Conservation (phyloP, 2,113 vertebrate species). For the Empidonax traillii region DNA sequence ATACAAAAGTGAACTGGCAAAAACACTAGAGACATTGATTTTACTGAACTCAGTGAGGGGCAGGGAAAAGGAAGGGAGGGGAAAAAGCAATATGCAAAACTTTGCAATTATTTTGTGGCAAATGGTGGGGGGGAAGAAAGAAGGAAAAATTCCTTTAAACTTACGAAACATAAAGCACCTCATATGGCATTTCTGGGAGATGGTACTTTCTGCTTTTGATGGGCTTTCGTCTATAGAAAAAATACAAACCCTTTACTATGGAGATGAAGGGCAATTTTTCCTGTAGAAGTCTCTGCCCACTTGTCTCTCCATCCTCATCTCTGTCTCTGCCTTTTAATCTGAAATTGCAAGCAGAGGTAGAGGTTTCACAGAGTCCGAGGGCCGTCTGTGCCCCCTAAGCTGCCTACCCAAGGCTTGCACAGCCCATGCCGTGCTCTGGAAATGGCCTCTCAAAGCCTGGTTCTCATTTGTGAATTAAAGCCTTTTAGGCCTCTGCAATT, state of each 20-base stretch:
- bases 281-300: neutral
- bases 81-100: neutral
- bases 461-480: neutral
- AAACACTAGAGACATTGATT: neutral
- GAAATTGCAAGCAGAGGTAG: neutral
- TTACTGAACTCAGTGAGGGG: neutral
- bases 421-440: neutral
- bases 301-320: neutral
- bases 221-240: neutral
- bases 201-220: neutral
- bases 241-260: neutral
- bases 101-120: neutral
- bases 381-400: neutral
- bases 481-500: neutral
- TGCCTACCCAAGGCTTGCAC: neutral
- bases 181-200: neutral
- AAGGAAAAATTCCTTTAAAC: neutral
- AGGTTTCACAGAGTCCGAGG: neutral
- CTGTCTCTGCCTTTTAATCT: neutral
- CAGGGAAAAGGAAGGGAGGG: neutral
- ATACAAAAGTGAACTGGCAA: neutral
- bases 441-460: neutral
- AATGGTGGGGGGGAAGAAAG: neutral
- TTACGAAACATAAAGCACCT: neutral
- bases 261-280: neutral